Evolutionary conservation across 2,888 invertebrate genomes (phyloP), one percentile per base, ranked within the genome.

Genomic region (Heliconius erato): DNA sequence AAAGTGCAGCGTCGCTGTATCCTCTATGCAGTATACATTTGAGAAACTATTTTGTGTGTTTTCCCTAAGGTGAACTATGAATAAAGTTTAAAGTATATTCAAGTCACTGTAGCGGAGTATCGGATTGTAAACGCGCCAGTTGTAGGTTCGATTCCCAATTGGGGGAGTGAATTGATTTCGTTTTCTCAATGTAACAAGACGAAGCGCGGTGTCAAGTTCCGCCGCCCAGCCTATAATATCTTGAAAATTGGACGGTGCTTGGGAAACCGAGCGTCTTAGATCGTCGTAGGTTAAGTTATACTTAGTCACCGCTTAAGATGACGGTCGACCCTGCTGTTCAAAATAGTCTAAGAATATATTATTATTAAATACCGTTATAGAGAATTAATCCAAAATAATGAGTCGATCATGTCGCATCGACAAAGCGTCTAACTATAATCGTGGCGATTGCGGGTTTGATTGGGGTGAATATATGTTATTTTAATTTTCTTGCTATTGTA

Each of bases 21-120:
- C 16, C 35, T 35, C 35, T 69, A 23, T 54, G 19, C 23, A 54
- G 54, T 54, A 54, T 32, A 71, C 40, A 44, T 71, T 71, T 71
- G n/a, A 71, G 44, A 71, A 71, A 71, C 40, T 71, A 26, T 40
- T 71, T 71, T 14, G 28, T 67, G 44, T 69, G 11, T 71, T 40
- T 44, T 44, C 71, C 40, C 71, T 71, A 71, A 44, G 44, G 71
- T 71, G 44, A 6, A 6, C 44, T 44, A 71, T 26, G 44, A 71
- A 71, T 44, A 71, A 12, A 44, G n/a, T 44, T 40, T 71, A 2
- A 44, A 69, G 69, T 11, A 71, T 23, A 54, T 59, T 59, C 23
- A 59, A 23, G 11, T 9, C n/a, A 63, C 3, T n/a, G 63, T 63
- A 7, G 19, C 6, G 54, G 19, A 54, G 19, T 19, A 7, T 23